These are phyloP conservation scores for Glyphotaelius pellucidus DNA, from an alignment of 2,888 invertebrate genomes.

Conservation along the genomic window DNA sequence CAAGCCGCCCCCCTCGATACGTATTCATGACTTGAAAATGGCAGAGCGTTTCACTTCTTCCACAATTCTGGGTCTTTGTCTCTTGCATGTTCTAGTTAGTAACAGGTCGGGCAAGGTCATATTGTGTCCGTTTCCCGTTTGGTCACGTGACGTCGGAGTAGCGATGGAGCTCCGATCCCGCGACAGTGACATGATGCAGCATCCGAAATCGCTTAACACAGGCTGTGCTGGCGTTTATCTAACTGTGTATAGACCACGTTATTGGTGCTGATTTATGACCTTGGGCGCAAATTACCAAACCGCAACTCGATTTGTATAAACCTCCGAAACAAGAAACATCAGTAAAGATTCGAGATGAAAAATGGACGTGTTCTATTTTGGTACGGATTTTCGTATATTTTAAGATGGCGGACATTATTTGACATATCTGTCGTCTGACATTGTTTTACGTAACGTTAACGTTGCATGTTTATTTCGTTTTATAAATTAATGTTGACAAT, in stretches of 20 bases:
- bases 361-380: too few species aligned
- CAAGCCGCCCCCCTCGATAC: not conserved
- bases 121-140: not conserved
- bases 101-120: not conserved
- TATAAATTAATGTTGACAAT: too few species aligned
- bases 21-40: not conserved
- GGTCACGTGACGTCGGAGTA: not conserved
- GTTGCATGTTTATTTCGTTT: too few species aligned
- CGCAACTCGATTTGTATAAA: not conserved
- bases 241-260: not conserved
- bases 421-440: too few species aligned
- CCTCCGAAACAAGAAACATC: not conserved
- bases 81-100: not conserved
- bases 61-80: not conserved
- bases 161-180: not conserved
- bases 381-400: too few species aligned
- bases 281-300: not conserved
- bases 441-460: too few species aligned
- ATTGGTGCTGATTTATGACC: not conserved
- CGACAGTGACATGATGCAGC: not conserved
- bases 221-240: not conserved
- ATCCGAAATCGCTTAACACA: not conserved
- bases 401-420: too few species aligned
- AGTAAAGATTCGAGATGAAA: too few species aligned
- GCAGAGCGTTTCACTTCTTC: not conserved